Base-by-base conservation (phyloP, 1,140 invertebrate species). In the Pseudoatta argentina region DNA sequence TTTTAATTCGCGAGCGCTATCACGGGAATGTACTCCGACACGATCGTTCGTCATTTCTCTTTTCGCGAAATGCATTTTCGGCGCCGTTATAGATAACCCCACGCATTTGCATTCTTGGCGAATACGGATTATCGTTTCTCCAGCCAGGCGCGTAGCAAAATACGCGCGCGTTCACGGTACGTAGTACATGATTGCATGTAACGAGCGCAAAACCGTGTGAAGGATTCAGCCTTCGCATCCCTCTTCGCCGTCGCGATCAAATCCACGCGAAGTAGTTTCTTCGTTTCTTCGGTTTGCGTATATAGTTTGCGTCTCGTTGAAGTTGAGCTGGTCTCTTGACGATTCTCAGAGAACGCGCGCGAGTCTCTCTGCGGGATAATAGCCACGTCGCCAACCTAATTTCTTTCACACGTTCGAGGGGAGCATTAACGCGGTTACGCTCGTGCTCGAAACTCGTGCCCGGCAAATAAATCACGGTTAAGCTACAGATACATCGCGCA, bases 201-300 rank as follows among this genome's bases (percentile, higher is more conserved):
- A 88, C 81, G 79, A 91, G 86, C 90, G 86, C 86, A 91, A 87
- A 91, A 92, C 87, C 88, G 86, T 88, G 81, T 81, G 87, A 92
- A 91, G 81, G 88, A 88, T 90, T 90, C 75, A 67, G 27, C 53
- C 79, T 69, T 53, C 75, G 57, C 72, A 12, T 30, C 61, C 55
- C 30, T 39, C 34, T 16, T 39, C 53, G 18, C 10, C 34, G 48
- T 16, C 34, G 34, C 64, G 24, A 79, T 86, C 55, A 53, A 73
- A 51, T 66, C 59, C 71, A 12, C 4, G 71, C 75, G 44, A 51
- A 8, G 66, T 3, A 69, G 61, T 57, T 55, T 14, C 77, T 73
- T 48, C 83, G 66, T 57, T 55, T 21, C 77, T 73, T 48, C 83
- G 59, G 53, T 67, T 67, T 12, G 64, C 51, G 63, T 72, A 34